Base-by-base conservation (phyloP, 2,797 vertebrate species). In the Microctenopoma stevenorrisi region DNA sequence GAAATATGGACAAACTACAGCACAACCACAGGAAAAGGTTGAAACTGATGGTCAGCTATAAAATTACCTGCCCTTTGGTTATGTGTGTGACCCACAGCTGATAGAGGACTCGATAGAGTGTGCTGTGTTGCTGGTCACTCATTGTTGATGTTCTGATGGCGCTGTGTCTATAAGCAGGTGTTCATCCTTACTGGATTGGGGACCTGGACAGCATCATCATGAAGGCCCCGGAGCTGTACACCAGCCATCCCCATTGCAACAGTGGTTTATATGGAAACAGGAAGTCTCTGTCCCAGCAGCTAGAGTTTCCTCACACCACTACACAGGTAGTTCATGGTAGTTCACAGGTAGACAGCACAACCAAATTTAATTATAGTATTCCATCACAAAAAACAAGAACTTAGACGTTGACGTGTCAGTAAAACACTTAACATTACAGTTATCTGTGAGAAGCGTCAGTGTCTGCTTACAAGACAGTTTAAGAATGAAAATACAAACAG, bases 281-380 rank as follows among this genome's bases (percentile, higher is more conserved):
- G 69, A 98, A 97, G 78, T 96, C 95, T 1, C 92, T 97, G n/a
- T 98, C 96, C 4, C 96, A 98, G 73, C 97, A 98, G 86, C 92
- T 98, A 86, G 96, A 97, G 79, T 91, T 93, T 58, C 75, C 94
- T 1, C 77, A 87, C 14, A 92, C 82, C 51, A 72, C 70, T 58
- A 71, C 84, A 9, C 87, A 91, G 80, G 96, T 97, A 22, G 22
- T 1, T 22, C 22, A 22, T 22, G 22, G 22, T 22, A 22, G 22
- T 22, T 22, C 22, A 22, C 22, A 22, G 22, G 22, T 22, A 22
- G 22, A 22, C 22, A 22, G 22, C 22, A 1, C 22, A 22, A 22
- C 22, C 22, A 22, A 22, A 22, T 22, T 22, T 22, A 22, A 22
- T 22, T 22, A 22, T 2, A 1, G 22, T 22, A 22, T 22, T 22